phyloP scores from a whole-genome alignment of 2,113 vertebrate species.

The Columba livia region DNA sequence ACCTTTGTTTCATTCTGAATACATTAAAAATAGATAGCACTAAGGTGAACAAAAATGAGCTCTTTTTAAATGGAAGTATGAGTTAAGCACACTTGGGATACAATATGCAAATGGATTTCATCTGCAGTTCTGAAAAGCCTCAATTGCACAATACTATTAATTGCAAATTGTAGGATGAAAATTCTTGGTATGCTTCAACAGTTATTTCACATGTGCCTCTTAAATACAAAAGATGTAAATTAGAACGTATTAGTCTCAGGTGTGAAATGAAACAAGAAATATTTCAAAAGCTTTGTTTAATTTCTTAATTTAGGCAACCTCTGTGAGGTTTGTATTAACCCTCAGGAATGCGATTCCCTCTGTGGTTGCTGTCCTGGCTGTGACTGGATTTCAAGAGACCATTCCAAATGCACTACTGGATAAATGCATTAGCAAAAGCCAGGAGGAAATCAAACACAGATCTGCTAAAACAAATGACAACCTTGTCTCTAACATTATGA shows the following conservation, averaged over 20 bases:
- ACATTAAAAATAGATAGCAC: slow-evolving; percentile 38
- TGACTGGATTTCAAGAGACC: neutral
- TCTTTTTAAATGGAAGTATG: slow-evolving; percentile 38
- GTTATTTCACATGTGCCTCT: slow-evolving; percentile 48
- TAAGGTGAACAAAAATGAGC: slow-evolving; percentile 44
- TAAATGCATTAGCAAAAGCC: slow-evolving; percentile 20
- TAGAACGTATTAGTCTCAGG: slow-evolving; percentile 36
- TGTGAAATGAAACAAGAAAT: slow-evolving; percentile 56
- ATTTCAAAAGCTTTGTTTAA: slow-evolving; percentile 52
- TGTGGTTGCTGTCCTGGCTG: slow-evolving; percentile 12
- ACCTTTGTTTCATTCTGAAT: slow-evolving; percentile 43
- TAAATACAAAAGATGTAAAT: slow-evolving; percentile 46
- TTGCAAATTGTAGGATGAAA: slow-evolving; percentile 46
- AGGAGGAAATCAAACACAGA: slow-evolving; percentile 41
- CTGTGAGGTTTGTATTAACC: neutral
- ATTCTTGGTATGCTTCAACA: slow-evolving; percentile 46
- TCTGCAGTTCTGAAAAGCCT: slow-evolving; percentile 51
- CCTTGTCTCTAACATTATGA: neutral
- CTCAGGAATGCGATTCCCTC: neutral
- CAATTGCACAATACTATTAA: slow-evolving; percentile 40
- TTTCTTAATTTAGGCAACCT: slow-evolving; percentile 33
- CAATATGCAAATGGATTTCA: slow-evolving; percentile 58
- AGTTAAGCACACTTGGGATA: slow-evolving; percentile 59
- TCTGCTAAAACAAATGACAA: slow-evolving; percentile 23
- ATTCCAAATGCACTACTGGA: neutral